These are phyloP conservation scores for Oligia strigilis DNA, from an alignment of 2,888 invertebrate genomes.

Conservation along the genomic window DNA sequence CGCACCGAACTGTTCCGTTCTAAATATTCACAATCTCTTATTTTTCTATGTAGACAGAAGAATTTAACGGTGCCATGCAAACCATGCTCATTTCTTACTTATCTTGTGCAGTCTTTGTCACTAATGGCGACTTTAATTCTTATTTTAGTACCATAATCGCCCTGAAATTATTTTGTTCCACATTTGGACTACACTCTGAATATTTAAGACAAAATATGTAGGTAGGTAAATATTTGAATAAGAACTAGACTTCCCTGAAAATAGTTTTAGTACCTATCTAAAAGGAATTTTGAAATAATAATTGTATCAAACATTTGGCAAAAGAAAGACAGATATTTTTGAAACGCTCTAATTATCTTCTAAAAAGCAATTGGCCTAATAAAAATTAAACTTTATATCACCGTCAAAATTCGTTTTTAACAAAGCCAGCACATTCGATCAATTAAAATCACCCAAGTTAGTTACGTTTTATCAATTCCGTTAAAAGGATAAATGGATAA, in stretches of 20 bases:
- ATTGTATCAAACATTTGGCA: not conserved
- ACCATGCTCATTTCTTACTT: conserved; percentile 51
- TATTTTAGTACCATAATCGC: conserved; percentile 31
- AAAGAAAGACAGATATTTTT: not conserved
- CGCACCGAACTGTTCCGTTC: conserved; percentile 19
- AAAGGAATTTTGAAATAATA: not conserved
- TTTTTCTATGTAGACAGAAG: conserved; percentile 27
- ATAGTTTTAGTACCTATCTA: not conserved
- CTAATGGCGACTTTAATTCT: conserved; percentile 54
- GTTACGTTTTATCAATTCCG: conserved; percentile 90
- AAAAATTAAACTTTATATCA: conserved; percentile 75
- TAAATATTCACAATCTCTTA: conserved; percentile 41
- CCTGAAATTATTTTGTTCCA: conserved; percentile 19
- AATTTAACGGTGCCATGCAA: conserved; percentile 51
- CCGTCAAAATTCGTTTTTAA: conserved; percentile 84
- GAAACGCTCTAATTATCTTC: conserved; percentile 62
- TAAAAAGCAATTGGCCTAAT: conserved; percentile 66
- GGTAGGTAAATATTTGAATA: not conserved
- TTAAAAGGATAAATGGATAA: conserved; percentile 91
- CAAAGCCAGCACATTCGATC: conserved; percentile 83
- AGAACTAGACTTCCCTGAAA: not conserved
- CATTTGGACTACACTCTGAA: not conserved
- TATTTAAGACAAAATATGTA: not conserved
- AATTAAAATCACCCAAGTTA: conserved; percentile 89
- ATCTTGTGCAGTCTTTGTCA: conserved; percentile 60